Percentiles rank a stretch among this genome's conserved stretches.
phyloP scores from a whole-genome alignment of 2,797 vertebrate genomes.

The Thalassophryne amazonica region DNA sequence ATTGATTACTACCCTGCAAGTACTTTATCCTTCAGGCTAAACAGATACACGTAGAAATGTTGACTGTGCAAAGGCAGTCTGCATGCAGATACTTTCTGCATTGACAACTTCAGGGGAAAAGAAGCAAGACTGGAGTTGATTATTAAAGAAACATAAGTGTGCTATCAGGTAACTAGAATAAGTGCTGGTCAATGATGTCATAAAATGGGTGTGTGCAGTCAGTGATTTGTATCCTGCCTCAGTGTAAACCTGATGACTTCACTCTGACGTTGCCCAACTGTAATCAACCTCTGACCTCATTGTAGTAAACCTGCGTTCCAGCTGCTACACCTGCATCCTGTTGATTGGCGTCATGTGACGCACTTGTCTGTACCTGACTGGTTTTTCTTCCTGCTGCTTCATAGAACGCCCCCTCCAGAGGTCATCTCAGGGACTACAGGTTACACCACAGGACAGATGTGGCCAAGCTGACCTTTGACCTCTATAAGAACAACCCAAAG shows the following conservation, averaged over 20 bases:
- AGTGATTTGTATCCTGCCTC: constrained; percentile 12
- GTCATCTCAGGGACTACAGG: constrained; percentile 42
- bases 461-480: constrained; percentile 86
- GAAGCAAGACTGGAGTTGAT: constrained; percentile 6
- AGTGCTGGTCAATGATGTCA: too few species aligned
- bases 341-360: not conserved
- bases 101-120: constrained; percentile 1
- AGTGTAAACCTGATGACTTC: constrained; percentile 22
- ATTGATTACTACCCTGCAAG: constrained; percentile 18
- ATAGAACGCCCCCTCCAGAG: constrained; percentile 60
- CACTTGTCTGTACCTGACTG: not conserved
- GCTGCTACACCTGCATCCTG: not conserved
- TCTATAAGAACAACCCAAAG: constrained; percentile 89
- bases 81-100: not conserved
- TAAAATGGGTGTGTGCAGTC: too few species aligned
- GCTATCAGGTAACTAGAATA: too few species aligned
- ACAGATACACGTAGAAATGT: constrained; percentile 1
- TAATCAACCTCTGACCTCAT: constrained; percentile 14
- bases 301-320: constrained; percentile 11
- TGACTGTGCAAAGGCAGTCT: constrained; percentile 8
- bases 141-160: constrained; percentile 24
- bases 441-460: constrained; percentile 82
- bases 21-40: constrained; percentile 10
- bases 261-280: constrained; percentile 23
- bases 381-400: not conserved